These are phyloP conservation scores for Drosophila stalkeri DNA, from an alignment of 2,888 invertebrate genomes.

Conservation along the genomic window DNA sequence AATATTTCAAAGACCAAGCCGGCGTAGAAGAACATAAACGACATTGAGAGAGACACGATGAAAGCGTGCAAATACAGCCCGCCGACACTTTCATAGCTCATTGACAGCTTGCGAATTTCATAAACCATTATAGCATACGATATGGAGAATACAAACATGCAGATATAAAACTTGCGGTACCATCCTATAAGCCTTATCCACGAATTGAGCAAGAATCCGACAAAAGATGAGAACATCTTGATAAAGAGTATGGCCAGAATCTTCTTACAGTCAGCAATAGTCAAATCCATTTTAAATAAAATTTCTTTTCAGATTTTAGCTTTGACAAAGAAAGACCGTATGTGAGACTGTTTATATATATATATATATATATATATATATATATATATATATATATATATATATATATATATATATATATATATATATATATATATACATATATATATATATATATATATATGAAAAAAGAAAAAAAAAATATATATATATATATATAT, in stretches of 20 bases:
- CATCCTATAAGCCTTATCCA: neutral
- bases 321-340: neutral
- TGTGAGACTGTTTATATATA: too few species aligned
- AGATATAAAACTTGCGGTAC: neutral
- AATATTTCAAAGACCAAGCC: slow-evolving; percentile 2
- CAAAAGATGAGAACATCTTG: neutral
- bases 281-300: neutral
- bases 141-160: neutral
- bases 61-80: slow-evolving; percentile 4
- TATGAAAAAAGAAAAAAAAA: too few species aligned
- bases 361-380: too few species aligned
- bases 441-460: too few species aligned
- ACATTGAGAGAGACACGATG: neutral
- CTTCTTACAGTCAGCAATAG: neutral
- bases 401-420: too few species aligned
- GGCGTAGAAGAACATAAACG: slow-evolving; percentile 9
- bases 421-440: too few species aligned
- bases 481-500: too few species aligned
- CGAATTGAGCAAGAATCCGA: neutral
- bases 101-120: slow-evolving; percentile 3
- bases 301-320: slow-evolving; percentile 4
- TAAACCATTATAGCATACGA: slow-evolving; percentile 1
- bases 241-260: neutral
- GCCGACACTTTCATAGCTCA: neutral
- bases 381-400: too few species aligned